These are phyloP conservation scores for Perca fluviatilis DNA, from an alignment of 2,113 vertebrate species.

Conservation along the genomic window DNA sequence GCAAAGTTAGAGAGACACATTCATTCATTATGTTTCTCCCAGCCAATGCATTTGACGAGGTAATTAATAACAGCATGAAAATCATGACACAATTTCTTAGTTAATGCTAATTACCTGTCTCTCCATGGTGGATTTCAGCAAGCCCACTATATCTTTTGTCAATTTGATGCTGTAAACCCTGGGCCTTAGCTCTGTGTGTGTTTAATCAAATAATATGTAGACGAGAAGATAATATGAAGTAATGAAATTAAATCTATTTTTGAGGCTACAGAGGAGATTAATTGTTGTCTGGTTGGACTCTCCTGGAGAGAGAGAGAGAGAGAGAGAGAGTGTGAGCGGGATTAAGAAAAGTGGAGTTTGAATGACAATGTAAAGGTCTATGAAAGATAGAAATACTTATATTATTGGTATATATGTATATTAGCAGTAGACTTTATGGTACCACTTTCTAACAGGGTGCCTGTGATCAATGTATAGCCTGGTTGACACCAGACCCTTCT, in stretches of 20 bases:
- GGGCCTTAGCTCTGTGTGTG: slow-evolving; percentile 40
- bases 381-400: not conserved
- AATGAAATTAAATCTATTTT: slow-evolving; percentile 13
- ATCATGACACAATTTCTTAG: slow-evolving; percentile 60
- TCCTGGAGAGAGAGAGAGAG: not conserved
- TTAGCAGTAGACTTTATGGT: not conserved
- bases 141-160: slow-evolving; percentile 32
- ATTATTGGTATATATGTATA: not conserved
- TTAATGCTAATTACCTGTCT: slow-evolving; percentile 70
- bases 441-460: not conserved
- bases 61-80: slow-evolving; percentile 75
- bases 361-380: not conserved
- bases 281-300: slow-evolving; percentile 6
- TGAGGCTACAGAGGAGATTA: not conserved
- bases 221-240: not conserved
- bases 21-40: slow-evolving; percentile 45
- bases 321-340: no score
- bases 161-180: slow-evolving; percentile 21
- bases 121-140: slow-evolving; percentile 48
- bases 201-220: slow-evolving; percentile 54
- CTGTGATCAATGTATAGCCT: no score
- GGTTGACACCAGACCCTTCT: no score
- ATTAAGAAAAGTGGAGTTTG: not conserved
- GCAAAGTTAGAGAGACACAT: slow-evolving; percentile 59
- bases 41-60: slow-evolving; percentile 54